Evolutionary conservation across 2,113 vertebrate species (phyloP), one percentile per base, ranked within the genome.

Genomic region (Labeo rohita): DNA sequence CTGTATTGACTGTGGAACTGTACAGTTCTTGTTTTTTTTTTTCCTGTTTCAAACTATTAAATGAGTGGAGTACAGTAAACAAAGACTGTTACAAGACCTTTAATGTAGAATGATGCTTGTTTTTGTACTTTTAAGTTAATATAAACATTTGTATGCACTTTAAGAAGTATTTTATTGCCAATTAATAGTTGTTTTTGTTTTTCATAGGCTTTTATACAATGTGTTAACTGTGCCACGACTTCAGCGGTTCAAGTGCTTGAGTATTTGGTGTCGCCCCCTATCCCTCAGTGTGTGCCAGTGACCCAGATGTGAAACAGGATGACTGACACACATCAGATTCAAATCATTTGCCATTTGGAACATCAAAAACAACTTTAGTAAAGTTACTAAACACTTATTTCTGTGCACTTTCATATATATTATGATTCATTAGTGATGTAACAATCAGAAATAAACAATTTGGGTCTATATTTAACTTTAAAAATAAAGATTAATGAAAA

Each of bases 301-400:
- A 49, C 89, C 92, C 94, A 95, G 94, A 95, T 94, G 93, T 72
- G 87, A 84, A 94, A 94, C 94, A 93, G 94, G 90, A 21, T 78
- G 36, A 61, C 12, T 47, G 76, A 63, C 77, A 81, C 59, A 36
- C 28, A 56, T 36, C 50, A 56, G 75, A 39, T 54, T 75, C 4
- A 43, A 23, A 45, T 23, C 10, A 80, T 23, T 80, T 59, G 34
- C 16, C 28, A 59, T 59, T 56, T 21, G 50, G 18, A 61, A 80
- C 23, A 78, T 39, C 15, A 6, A 36, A 78, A n/a, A 28, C 49
- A 18, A 56, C 15, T 6, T 23, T 6, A 4, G 6, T 23, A 43
- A 56, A 39, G 18, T 39, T 11, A 47, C 16, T 54, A 23, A 12
- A 77, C 3, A 43, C 8, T 21, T 6, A 43, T 43, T 72, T 11